These are phyloP conservation scores for Troglohyphantes excavatus DNA, from an alignment of 2,888 invertebrate species.

Conservation along the genomic window DNA sequence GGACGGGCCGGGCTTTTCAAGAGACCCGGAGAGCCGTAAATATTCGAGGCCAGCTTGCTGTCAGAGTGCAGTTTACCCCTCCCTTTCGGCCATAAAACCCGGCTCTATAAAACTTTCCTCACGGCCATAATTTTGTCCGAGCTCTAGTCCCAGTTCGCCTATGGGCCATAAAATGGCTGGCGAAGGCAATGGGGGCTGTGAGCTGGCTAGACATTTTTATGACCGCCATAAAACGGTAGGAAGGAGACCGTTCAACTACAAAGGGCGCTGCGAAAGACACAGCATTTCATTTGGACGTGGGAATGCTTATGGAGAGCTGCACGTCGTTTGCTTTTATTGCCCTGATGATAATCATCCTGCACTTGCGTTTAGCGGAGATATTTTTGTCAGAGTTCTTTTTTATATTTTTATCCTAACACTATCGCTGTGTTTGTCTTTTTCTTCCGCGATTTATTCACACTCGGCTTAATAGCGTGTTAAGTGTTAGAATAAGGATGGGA, in stretches of 20 bases:
- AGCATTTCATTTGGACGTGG: conserved; percentile 68
- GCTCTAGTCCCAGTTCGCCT: conserved; percentile 55
- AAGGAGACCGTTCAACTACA: conserved; percentile 65
- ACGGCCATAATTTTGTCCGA: conserved; percentile 79
- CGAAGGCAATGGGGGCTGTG: conserved; percentile 56
- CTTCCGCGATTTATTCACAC: conserved; percentile 4
- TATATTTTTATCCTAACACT: conserved; percentile 1
- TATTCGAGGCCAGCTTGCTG: conserved; percentile 79
- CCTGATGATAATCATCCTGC: conserved; percentile 56
- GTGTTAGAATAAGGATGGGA: conserved; percentile 29
- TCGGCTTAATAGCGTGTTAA: conserved; percentile 63
- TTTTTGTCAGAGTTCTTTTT: conserved; percentile 34
- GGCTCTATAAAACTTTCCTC: conserved; percentile 79
- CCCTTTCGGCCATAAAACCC: conserved; percentile 80
- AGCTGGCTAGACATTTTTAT: conserved; percentile 78
- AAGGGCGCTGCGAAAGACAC: conserved; percentile 75
- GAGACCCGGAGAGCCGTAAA: conserved; percentile 78
- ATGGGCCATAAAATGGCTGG: conserved; percentile 70
- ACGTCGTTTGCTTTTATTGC: conserved; percentile 71
- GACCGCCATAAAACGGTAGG: conserved; percentile 74
- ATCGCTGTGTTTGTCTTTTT: conserved; percentile 7
- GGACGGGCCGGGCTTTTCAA: conserved; percentile 75
- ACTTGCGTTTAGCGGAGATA: conserved; percentile 24
- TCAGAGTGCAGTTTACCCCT: conserved; percentile 78
- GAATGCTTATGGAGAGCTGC: conserved; percentile 36